phyloP scores from a whole-genome alignment of 2,797 vertebrate genomes.

The Pygocentrus nattereri region DNA sequence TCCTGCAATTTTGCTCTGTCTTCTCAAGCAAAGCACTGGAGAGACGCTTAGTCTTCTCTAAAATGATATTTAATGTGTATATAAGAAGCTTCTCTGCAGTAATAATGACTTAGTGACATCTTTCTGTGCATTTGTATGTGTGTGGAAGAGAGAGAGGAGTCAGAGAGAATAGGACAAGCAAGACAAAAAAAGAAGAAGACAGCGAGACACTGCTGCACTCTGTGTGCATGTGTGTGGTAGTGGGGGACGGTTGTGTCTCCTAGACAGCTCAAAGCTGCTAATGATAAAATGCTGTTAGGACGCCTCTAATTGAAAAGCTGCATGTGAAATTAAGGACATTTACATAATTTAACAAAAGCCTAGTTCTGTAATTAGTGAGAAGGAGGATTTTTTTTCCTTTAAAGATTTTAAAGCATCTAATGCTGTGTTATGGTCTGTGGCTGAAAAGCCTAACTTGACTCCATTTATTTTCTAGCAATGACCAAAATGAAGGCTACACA shows the following conservation, averaged over 20 bases:
- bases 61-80: neutral
- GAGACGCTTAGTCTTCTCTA: neutral
- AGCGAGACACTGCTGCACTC: neutral
- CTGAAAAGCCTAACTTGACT: constrained; percentile 62
- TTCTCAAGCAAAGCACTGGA: constrained; percentile 8
- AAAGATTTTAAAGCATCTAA: constrained; percentile 64
- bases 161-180: neutral
- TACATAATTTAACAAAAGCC: constrained; percentile 57
- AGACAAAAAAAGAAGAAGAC: neutral
- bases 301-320: constrained; percentile 66
- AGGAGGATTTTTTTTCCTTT: constrained; percentile 45
- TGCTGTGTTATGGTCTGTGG: constrained; percentile 66
- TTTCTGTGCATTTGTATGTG: neutral
- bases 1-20: constrained; percentile 2
- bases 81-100: neutral
- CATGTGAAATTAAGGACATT: constrained; percentile 64
- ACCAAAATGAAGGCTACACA: constrained; percentile 57
- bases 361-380: constrained; percentile 50
- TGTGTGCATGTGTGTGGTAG: neutral
- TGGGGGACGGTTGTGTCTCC: constrained; percentile 35
- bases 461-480: constrained; percentile 67
- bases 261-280: constrained; percentile 48
- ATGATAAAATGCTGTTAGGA: constrained; percentile 50
- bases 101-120: constrained; percentile 5
- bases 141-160: neutral